Percentiles rank a stretch among this genome's conserved stretches.
These are phyloP conservation scores for Drosophila kikkawai DNA, from an alignment of 1,140 invertebrate genomes.

Conservation along the genomic window DNA sequence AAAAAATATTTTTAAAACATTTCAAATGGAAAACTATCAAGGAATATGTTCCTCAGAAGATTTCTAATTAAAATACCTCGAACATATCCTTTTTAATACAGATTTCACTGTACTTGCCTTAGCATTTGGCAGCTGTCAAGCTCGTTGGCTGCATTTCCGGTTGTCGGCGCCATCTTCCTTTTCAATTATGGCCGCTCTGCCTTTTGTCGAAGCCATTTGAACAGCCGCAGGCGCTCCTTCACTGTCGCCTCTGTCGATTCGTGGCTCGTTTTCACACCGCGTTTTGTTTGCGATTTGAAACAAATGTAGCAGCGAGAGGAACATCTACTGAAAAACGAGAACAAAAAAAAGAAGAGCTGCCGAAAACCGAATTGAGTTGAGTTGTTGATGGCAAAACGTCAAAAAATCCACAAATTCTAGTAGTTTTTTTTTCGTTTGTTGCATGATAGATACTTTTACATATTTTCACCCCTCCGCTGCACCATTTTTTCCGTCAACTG, in stretches of 20 bases:
- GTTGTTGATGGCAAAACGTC: constrained; percentile 53
- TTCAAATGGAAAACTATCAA: not conserved
- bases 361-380: constrained; percentile 72
- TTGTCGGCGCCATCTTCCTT: constrained; percentile 72
- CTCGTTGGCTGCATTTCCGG: constrained; percentile 68
- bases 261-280: constrained; percentile 75
- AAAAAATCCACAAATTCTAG: constrained; percentile 65
- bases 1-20: not conserved
- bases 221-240: constrained; percentile 22
- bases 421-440: constrained; percentile 46
- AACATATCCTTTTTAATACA: too few relatives aligned
- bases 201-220: constrained; percentile 20
- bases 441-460: constrained; percentile 81
- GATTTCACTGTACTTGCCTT: constrained; percentile 3
- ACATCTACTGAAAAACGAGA: not conserved
- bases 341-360: constrained; percentile 11
- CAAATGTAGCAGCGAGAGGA: constrained; percentile 47
- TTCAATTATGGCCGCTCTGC: constrained; percentile 67
- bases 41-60: too few relatives aligned
- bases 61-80: not conserved
- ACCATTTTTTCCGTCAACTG: constrained; percentile 60
- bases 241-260: constrained; percentile 48
- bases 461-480: constrained; percentile 53
- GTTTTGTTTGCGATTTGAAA: constrained; percentile 70
- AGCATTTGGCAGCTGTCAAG: constrained; percentile 45